Percentiles rank a stretch among this genome's conserved stretches.
Evolutionary conservation across 2,113 vertebrate genomes (phyloP).

Genomic region (Oncorhynchus mykiss): DNA sequence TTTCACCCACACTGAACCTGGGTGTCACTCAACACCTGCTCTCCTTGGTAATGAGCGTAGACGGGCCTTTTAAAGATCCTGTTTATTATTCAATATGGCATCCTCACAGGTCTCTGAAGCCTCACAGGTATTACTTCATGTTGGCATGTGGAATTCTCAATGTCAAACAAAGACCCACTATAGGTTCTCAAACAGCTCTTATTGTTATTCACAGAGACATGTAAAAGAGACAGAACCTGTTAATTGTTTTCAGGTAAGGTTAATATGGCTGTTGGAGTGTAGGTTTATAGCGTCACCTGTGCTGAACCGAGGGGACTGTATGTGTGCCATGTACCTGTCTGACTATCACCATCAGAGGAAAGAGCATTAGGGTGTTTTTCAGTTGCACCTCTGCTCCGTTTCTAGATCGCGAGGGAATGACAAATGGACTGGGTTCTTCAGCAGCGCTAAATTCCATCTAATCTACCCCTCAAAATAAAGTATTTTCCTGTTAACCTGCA

Average conservation of each 20-base stretch:
- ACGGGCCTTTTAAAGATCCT: slow-evolving; percentile 43
- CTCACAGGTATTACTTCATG: slow-evolving; percentile 38
- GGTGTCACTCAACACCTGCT: slow-evolving; percentile 56
- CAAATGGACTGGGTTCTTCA: slow-evolving; percentile 21
- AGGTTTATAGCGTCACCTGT: not conserved
- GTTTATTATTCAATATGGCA: slow-evolving; percentile 56
- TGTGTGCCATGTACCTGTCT: not conserved
- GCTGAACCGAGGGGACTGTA: not conserved
- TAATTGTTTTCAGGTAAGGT: not conserved
- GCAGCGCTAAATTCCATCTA: slow-evolving; percentile 19
- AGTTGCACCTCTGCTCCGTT: not conserved
- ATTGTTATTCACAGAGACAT: slow-evolving; percentile 5
- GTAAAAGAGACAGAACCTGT: not conserved
- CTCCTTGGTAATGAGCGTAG: slow-evolving; percentile 52
- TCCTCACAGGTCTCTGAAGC: slow-evolving; percentile 16
- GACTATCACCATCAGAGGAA: slow-evolving; percentile 21
- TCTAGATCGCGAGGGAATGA: slow-evolving; percentile 15
- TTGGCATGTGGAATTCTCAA: slow-evolving; percentile 48
- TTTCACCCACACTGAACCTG: slow-evolving; percentile 56
- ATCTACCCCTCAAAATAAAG: slow-evolving; percentile 24
- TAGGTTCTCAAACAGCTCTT: slow-evolving; percentile 14
- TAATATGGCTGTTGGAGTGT: not conserved
- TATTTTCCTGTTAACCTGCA: not conserved
- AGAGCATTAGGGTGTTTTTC: slow-evolving; percentile 19
- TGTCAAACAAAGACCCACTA: slow-evolving; percentile 43